Conservation (phyloP, 1,140 invertebrate species). For the Metopolophium dirhodum region DNA sequence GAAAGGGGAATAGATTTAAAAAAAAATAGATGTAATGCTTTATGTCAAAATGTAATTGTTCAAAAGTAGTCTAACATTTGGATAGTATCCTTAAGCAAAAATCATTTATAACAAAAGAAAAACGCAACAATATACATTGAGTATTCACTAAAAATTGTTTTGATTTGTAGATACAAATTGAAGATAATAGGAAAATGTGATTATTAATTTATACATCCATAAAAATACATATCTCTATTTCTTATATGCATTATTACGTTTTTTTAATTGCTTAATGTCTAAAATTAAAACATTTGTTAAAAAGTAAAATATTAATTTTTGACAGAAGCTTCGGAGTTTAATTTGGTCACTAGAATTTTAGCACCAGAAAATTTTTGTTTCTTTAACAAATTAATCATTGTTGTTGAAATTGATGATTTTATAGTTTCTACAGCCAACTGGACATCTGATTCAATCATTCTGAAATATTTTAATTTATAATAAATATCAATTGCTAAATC, state of each 20-base stretch:
- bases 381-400: neutral
- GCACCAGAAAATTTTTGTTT: constrained; percentile 28
- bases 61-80: too few relatives aligned
- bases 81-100: too few relatives aligned
- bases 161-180: neutral
- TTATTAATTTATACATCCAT: neutral
- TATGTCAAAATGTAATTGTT: too few relatives aligned
- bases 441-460: constrained; percentile 36
- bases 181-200: neutral
- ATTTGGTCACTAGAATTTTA: constrained; percentile 12
- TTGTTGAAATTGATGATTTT: neutral
- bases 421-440: neutral
- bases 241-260: neutral
- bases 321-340: neutral
- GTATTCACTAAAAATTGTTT: neutral
- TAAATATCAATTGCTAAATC: neutral
- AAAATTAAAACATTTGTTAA: neutral
- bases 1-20: too few relatives aligned
- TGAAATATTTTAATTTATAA: neutral
- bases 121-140: too few relatives aligned
- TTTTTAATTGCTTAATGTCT: neutral
- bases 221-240: neutral
- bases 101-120: too few relatives aligned
- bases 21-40: too few relatives aligned
- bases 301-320: neutral